Conservation (phyloP, 2,113 vertebrate genomes). For the Austrofundulus limnaeus region DNA sequence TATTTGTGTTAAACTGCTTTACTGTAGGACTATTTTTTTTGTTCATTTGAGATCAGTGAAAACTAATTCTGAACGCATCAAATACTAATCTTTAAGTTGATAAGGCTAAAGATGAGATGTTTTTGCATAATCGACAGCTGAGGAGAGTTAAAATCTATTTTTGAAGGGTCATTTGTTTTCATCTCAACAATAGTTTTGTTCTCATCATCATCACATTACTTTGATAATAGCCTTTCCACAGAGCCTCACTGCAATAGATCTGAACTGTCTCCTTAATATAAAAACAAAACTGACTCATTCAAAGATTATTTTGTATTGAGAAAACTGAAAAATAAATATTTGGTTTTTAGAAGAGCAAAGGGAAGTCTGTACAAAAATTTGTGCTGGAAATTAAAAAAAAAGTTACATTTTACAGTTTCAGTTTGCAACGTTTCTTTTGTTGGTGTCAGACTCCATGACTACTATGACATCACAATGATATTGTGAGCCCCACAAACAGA, state of each 20-base stretch:
- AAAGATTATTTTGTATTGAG: neutral
- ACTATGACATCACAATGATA: neutral
- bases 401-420: neutral
- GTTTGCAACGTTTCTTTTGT: neutral
- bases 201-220: no score
- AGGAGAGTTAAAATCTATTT: neutral
- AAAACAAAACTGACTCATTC: neutral
- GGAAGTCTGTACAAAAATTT: no score
- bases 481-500: neutral
- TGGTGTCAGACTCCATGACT: constrained; percentile 6
- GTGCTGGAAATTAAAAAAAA: neutral
- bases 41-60: neutral
- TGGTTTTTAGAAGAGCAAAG: neutral
- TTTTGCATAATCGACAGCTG: no score
- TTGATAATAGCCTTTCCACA: no score
- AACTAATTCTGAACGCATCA: neutral
- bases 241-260: no score
- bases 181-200: no score
- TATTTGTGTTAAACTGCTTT: no score
- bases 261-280: neutral
- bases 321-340: no score
- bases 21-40: no score
- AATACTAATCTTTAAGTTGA: neutral
- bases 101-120: neutral
- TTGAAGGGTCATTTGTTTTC: no score